Percentiles rank a stretch among this genome's conserved stretches.
Conservation (phyloP, 1,140 invertebrate species). For the Dermatophagoides farinae region DNA sequence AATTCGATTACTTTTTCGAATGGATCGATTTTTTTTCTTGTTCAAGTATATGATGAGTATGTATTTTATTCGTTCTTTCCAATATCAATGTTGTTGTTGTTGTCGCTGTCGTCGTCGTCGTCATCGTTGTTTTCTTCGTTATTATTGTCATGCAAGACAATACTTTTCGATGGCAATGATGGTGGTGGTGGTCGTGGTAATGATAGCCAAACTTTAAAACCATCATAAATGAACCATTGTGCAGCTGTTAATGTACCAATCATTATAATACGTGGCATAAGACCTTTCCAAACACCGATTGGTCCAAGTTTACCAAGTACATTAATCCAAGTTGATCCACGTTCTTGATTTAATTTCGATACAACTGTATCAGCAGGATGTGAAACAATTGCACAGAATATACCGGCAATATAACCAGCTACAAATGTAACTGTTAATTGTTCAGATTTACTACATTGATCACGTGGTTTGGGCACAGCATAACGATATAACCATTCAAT, state of each 20-base stretch:
- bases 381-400: slow-evolving; percentile 97
- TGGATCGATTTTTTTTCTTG: too few relatives aligned
- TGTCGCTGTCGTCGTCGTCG: too few relatives aligned
- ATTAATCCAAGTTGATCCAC: slow-evolving; percentile 50
- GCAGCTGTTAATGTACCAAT: slow-evolving; percentile 94
- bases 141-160: too few relatives aligned
- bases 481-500: slow-evolving; percentile 79
- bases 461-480: slow-evolving; percentile 81
- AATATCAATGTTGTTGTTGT: too few relatives aligned
- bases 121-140: too few relatives aligned
- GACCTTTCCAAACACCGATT: slow-evolving; percentile 77
- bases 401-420: slow-evolving; percentile 93
- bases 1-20: too few relatives aligned
- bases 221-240: slow-evolving; percentile 99
- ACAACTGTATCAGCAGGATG: slow-evolving; percentile 99
- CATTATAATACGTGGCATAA: slow-evolving; percentile 94
- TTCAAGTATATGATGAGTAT: too few relatives aligned
- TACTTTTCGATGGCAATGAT: background rate
- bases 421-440: slow-evolving; percentile 90
- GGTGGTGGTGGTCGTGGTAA: slow-evolving; percentile 94
- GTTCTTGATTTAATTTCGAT: slow-evolving; percentile 90
- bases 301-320: slow-evolving; percentile 52
- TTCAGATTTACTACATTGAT: slow-evolving; percentile 74
- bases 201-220: slow-evolving; percentile 66
- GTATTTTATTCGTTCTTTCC: too few relatives aligned